Conservation (phyloP, 2,888 invertebrate genomes). For the Mesorhabditis sp. region DNA sequence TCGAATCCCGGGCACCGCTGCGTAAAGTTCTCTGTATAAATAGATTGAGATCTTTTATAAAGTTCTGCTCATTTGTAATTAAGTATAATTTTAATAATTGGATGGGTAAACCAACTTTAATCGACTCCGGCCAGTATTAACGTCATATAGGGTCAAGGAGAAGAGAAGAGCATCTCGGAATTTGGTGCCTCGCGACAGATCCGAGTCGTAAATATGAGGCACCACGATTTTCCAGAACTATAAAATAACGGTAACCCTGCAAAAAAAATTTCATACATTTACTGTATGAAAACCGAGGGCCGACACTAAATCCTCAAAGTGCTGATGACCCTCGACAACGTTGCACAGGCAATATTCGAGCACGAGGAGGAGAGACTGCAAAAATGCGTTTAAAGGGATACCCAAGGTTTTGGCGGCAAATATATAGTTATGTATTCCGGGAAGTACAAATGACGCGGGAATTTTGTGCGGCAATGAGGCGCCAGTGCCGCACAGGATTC, state of each 20-base stretch:
- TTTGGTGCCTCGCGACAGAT: constrained; percentile 52
- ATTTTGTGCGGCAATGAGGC: too few relatives aligned
- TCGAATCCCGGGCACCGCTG: constrained; percentile 56
- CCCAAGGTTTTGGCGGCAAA: too few relatives aligned
- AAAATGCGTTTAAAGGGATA: too few relatives aligned
- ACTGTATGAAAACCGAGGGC: constrained; percentile 40
- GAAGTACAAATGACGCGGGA: too few relatives aligned
- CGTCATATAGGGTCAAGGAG: constrained; percentile 54
- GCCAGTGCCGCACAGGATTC: too few relatives aligned
- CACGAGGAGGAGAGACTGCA: constrained; percentile 45
- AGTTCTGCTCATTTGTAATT: neutral
- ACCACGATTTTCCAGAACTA: constrained; percentile 43
- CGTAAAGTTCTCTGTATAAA: constrained; percentile 51
- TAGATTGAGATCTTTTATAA: neutral
- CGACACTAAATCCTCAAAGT: constrained; percentile 47
- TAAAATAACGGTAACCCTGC: constrained; percentile 13
- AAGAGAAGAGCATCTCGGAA: constrained; percentile 55
- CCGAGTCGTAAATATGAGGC: constrained; percentile 53
- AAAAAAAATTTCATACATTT: constrained; percentile 14
- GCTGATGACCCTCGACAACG: constrained; percentile 37
- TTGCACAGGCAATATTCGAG: constrained; percentile 53
- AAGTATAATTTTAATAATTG: neutral
- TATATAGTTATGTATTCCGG: too few relatives aligned
- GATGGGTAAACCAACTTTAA: constrained; percentile 36
- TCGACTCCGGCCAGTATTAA: constrained; percentile 54